Evolutionary conservation across 2,113 vertebrate genomes (phyloP).

Genomic region (Ctenomys sociabilis): DNA sequence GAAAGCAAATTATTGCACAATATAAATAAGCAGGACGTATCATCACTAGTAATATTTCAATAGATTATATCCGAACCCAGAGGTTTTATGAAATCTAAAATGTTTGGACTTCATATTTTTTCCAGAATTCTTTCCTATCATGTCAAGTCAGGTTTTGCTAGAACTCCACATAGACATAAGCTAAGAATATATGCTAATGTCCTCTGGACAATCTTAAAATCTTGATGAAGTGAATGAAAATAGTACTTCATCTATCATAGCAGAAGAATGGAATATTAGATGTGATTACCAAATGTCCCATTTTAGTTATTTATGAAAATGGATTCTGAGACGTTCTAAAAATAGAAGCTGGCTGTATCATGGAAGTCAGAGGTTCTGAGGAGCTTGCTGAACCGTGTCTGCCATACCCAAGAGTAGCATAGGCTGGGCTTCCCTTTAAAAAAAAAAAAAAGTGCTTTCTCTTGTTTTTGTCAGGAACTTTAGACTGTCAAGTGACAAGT

Average conservation of each 20-base stretch:
- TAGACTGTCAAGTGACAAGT: constrained; percentile 29
- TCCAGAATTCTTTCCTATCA: neutral
- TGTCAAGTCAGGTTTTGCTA: constrained; percentile 38
- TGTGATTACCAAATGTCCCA: constrained; percentile 75
- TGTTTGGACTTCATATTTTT: constrained; percentile 24
- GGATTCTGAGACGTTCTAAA: constrained; percentile 66
- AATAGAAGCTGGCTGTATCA: constrained; percentile 72
- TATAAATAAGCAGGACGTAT: neutral
- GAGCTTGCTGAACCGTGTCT: constrained; percentile 13
- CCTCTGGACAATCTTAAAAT: constrained; percentile 71
- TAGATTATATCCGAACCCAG: neutral
- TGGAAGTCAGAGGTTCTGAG: constrained; percentile 55
- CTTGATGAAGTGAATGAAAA: constrained; percentile 81
- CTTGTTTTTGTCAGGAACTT: constrained; percentile 51
- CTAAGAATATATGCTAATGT: constrained; percentile 76
- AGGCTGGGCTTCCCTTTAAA: neutral
- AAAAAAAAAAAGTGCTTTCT: neutral
- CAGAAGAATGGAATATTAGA: constrained; percentile 79
- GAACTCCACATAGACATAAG: constrained; percentile 51
- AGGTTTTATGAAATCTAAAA: neutral
- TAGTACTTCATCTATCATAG: constrained; percentile 80
- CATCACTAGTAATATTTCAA: neutral
- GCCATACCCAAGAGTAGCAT: neutral
- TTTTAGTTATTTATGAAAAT: constrained; percentile 82
- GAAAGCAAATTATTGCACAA: neutral